Evolutionary conservation across 2,113 vertebrate species (phyloP).

Genomic region (Leptobrachium leishanense): DNA sequence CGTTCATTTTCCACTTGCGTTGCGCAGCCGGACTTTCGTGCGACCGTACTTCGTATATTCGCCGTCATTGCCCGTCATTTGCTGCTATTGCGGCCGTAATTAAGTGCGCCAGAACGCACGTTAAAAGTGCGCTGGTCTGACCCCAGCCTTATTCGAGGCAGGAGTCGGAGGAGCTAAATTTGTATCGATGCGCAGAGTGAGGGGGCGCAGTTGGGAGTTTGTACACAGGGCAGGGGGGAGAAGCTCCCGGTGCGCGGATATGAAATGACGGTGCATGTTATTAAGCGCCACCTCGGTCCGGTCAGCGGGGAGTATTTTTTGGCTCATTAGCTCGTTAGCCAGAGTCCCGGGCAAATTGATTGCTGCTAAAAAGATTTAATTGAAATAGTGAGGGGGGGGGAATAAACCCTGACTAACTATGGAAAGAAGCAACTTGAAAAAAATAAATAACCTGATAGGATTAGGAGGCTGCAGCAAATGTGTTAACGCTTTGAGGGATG

Average conservation of each 20-base stretch:
- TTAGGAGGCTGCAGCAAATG: neutral
- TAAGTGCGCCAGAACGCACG: too few species aligned
- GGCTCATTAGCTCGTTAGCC: constrained; percentile 21
- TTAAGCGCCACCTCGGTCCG: constrained; percentile 17
- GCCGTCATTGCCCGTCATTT: too few species aligned
- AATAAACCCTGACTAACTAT: constrained; percentile 9
- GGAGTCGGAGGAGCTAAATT: neutral
- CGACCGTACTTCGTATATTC: too few species aligned
- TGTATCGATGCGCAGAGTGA: neutral
- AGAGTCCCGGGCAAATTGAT: constrained; percentile 6
- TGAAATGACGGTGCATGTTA: neutral
- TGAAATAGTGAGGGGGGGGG: neutral
- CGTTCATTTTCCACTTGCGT: too few species aligned
- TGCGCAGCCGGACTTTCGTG: too few species aligned
- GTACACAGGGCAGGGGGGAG: neutral
- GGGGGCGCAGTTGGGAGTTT: neutral
- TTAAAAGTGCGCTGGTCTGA: too few species aligned
- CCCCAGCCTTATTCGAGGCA: neutral
- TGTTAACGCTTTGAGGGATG: neutral
- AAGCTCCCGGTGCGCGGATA: neutral
- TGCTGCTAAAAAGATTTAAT: constrained; percentile 25
- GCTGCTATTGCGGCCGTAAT: too few species aligned
- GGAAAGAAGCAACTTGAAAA: neutral
- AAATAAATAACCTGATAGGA: neutral
- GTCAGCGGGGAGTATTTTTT: constrained; percentile 18